Evolutionary conservation across 2,888 invertebrate species (phyloP).

Genomic region (Dendrolimus houi): DNA sequence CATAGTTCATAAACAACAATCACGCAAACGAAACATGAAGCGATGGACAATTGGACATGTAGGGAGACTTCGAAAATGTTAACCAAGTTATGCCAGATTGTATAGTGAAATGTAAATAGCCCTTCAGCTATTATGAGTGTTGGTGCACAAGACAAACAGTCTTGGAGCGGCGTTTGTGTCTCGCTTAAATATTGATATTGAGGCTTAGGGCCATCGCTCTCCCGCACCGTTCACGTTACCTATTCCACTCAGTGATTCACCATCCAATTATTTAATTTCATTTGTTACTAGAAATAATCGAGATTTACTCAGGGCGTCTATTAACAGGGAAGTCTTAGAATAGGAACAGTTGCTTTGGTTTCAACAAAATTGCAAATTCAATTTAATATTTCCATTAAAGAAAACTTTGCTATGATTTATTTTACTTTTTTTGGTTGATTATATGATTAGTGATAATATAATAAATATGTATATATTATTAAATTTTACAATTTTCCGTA

Average conservation of each 20-base stretch:
- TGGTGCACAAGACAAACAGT: constrained; percentile 60
- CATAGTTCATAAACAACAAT: no score
- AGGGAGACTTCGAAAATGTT: constrained; percentile 31
- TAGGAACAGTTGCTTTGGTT: no score
- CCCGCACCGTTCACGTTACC: constrained; percentile 11
- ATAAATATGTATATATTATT: no score
- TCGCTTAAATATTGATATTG: constrained; percentile 60
- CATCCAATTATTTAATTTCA: not conserved
- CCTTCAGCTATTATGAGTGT: constrained; percentile 54
- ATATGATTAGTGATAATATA: no score
- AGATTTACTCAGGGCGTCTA: not conserved
- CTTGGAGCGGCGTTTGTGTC: constrained; percentile 39
- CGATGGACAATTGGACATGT: no score
- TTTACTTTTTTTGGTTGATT: no score
- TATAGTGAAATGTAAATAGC: constrained; percentile 57
- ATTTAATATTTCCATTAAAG: no score
- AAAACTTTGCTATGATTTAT: no score
- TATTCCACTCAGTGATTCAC: not conserved
- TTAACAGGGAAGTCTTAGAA: not conserved
- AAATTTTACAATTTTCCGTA: no score
- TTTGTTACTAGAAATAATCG: not conserved
- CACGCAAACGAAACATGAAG: no score
- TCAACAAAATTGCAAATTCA: no score
- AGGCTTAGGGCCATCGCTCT: constrained; percentile 16
- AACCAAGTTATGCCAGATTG: constrained; percentile 56